Conservation (phyloP, 2,888 invertebrate species). For the Pyrrhia umbra region DNA sequence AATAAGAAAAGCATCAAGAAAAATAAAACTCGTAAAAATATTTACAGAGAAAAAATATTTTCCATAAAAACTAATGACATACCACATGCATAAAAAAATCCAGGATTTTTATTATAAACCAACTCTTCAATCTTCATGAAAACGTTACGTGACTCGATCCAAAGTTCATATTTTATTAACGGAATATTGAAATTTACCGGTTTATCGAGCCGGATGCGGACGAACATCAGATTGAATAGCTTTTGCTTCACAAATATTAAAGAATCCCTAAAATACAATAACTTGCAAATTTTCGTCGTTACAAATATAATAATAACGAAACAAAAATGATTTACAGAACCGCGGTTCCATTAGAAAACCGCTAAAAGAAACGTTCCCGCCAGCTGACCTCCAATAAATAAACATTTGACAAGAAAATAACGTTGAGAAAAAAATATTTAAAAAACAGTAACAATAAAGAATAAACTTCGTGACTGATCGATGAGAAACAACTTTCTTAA, state of each 20-base stretch:
- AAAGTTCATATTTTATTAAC: constrained; percentile 26
- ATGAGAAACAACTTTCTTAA: constrained; percentile 67
- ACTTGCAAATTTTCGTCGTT: constrained; percentile 42
- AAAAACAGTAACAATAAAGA: constrained; percentile 69
- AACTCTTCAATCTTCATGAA: not conserved
- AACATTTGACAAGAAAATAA: constrained; percentile 70
- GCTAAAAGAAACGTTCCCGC: constrained; percentile 53
- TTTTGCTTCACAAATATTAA: constrained; percentile 16
- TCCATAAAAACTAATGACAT: not conserved
- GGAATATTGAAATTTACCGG: constrained; percentile 27
- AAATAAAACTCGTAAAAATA: too few species aligned
- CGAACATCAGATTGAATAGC: constrained; percentile 27
- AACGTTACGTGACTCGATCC: constrained; percentile 21
- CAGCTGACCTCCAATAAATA: constrained; percentile 70
- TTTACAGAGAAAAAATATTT: too few species aligned
- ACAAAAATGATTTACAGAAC: constrained; percentile 49
- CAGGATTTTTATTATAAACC: not conserved
- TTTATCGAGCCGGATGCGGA: constrained; percentile 23
- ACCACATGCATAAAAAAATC: not conserved
- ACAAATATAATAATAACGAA: constrained; percentile 30
- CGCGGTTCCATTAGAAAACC: constrained; percentile 26
- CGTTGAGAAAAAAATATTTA: constrained; percentile 60
- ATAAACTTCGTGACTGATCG: constrained; percentile 78
- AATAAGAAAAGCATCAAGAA: too few species aligned
- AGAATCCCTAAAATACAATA: constrained; percentile 39